phyloP scores from a whole-genome alignment of 2,888 invertebrate species.

The Pilophorus perplexus region DNA sequence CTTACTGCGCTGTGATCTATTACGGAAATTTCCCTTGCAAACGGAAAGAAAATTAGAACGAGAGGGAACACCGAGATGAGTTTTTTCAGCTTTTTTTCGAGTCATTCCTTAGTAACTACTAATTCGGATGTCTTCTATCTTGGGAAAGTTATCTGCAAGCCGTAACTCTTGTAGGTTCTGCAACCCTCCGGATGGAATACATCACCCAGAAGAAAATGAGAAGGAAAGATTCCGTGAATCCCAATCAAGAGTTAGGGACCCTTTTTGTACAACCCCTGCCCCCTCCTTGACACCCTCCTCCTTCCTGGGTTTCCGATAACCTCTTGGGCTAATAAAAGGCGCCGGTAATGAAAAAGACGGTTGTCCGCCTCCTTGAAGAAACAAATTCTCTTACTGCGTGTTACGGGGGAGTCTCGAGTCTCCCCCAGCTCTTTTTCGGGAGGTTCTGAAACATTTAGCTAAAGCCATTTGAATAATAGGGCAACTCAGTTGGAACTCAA shows the following conservation, averaged over 20 bases:
- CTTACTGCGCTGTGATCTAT: too few species aligned
- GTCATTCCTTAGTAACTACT: conserved; percentile 22
- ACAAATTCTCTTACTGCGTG: not conserved
- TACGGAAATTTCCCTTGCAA: conserved; percentile 1
- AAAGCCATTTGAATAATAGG: conserved; percentile 27
- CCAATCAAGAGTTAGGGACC: conserved; percentile 39
- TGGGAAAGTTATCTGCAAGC: conserved; percentile 31
- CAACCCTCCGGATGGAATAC: conserved; percentile 36
- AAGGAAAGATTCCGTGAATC: conserved; percentile 36
- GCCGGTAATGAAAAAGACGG: conserved; percentile 35
- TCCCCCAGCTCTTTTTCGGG: not conserved
- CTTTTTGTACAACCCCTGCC: too few species aligned
- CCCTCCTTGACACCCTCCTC: not conserved
- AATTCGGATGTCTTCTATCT: conserved; percentile 37
- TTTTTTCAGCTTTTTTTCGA: conserved; percentile 1
- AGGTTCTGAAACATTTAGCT: conserved; percentile 36
- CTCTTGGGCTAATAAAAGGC: conserved; percentile 31
- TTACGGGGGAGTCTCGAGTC: not conserved
- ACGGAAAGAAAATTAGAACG: not conserved
- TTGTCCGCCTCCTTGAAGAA: conserved; percentile 1
- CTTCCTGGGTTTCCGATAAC: not conserved
- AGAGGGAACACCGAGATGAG: not conserved
- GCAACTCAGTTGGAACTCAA: conserved; percentile 14
- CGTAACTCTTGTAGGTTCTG: conserved; percentile 23
- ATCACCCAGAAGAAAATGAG: conserved; percentile 39